Evolutionary conservation across 1,140 invertebrate genomes (phyloP), one percentile per base, ranked within the genome.

Genomic region (Gryon sp.): DNA sequence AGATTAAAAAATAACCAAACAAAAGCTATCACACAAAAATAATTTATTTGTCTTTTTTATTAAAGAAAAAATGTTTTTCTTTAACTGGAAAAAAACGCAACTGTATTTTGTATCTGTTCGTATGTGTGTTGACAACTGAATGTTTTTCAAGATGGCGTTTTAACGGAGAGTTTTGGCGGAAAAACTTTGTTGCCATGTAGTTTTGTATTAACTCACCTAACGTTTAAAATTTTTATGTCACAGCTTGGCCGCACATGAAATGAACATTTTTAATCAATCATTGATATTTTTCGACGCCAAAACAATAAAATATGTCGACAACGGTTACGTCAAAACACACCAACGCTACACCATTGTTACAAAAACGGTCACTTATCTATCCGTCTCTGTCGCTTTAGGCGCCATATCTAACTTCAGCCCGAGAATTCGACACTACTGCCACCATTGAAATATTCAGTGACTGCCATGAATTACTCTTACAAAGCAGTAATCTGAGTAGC

Each of bases 131-230:
- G 73, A 69, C 63, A 76, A 69, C 28, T 14, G 14, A 59, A 73
- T 63, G 69, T 63, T 69, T 69, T 76, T 16, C 65, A 76, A 76
- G 65, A 76, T 76, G 73, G 73, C 73, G 73, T 69, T 57, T 63
- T 20, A 43, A 41, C 45, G 40, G 50, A 62, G 60, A 66, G 40
- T 76, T 76, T 76, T 76, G 73, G 73, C 73, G 73, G 57, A 74
- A 66, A 65, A 66, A 74, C 24, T 28, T 38, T 20, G 43, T 45
- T 11, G 8, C 0, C 16, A 26, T 52, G 45, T 45, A 11, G 19
- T 50, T 5, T 0, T 7, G 2, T 8, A 6, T 12, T 19, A 16
- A 1, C 50, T 73, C 41, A 65, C 30, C 59, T 62, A 22, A 18
- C 5, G 4, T 32, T 28, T 1, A n/a, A 4, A 40, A 14, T 19